A percentile compares a stretch with the other conserved stretches of the same genome.
These are phyloP conservation scores for Natator depressus DNA, from an alignment of 2,113 vertebrate genomes.

Conservation along the genomic window DNA sequence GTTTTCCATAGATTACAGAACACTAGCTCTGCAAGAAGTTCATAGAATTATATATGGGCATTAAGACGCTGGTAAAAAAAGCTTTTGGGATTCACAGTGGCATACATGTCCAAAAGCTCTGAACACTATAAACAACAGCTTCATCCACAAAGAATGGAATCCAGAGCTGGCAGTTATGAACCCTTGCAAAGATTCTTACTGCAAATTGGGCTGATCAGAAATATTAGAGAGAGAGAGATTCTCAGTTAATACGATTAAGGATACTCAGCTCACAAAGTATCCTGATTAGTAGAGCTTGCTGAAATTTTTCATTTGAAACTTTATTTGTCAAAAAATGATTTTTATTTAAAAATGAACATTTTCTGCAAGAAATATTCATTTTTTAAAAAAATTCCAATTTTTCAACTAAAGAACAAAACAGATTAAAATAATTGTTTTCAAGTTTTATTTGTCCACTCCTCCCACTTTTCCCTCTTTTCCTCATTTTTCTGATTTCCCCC, in stretches of 20 bases:
- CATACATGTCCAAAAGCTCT: not conserved
- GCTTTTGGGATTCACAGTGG: not conserved
- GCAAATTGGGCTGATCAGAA: not conserved
- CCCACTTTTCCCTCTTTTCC: not conserved
- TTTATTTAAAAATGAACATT: not conserved
- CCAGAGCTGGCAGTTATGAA: not conserved
- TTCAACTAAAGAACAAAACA: not conserved
- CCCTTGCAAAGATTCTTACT: not conserved
- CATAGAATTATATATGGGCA: not conserved
- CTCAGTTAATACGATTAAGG: not conserved
- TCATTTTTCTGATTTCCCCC: not conserved
- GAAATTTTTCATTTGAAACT: accelerated
- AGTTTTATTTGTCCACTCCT: not conserved
- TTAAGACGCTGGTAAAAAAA: not conserved
- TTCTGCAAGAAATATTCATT: not conserved
- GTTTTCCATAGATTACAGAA: not conserved
- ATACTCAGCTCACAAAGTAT: not conserved
- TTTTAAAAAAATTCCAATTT: not conserved
- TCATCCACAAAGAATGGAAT: not conserved
- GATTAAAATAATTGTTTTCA: not conserved
- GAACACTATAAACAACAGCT: not conserved
- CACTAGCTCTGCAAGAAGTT: not conserved
- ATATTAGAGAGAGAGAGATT: not conserved
- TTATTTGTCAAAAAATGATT: not conserved
- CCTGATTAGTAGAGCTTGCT: accelerated